A percentile compares a stretch with the other conserved stretches of the same genome.
phyloP scores from a whole-genome alignment of 1,140 invertebrate genomes.

The Leptopilina clavipes region DNA sequence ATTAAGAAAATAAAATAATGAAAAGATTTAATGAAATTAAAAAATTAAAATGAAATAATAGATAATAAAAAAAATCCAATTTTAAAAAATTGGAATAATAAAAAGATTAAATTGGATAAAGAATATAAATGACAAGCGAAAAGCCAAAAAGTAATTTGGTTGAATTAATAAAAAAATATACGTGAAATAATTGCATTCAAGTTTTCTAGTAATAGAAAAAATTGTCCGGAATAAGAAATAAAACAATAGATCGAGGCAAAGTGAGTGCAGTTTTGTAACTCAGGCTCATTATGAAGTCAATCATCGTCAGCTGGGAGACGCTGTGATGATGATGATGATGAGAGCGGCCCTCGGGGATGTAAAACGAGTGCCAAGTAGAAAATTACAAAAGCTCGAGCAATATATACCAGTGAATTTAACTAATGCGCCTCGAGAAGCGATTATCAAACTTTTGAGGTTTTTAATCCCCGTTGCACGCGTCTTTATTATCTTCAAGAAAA shows the following conservation, averaged over 20 bases:
- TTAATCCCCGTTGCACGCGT: neutral
- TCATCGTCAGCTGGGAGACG: slow-evolving; percentile 22
- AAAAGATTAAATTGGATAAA: too few relatives aligned
- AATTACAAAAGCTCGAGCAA: slow-evolving; percentile 18
- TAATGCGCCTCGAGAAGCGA: neutral
- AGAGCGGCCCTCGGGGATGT: neutral
- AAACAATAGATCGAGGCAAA: neutral
- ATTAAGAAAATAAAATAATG: too few relatives aligned
- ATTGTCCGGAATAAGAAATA: too few relatives aligned
- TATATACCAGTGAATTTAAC: slow-evolving; percentile 9
- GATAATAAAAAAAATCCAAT: too few relatives aligned
- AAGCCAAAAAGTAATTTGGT: too few relatives aligned
- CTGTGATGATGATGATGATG: neutral
- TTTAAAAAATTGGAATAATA: too few relatives aligned
- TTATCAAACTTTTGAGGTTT: neutral
- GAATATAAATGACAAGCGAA: too few relatives aligned
- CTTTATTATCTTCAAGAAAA: slow-evolving; percentile 22
- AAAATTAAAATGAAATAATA: too few relatives aligned
- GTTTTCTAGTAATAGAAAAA: too few relatives aligned
- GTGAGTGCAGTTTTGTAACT: neutral
- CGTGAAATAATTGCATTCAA: too few relatives aligned
- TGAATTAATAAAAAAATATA: too few relatives aligned
- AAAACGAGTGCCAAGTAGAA: slow-evolving; percentile 2
- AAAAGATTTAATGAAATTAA: too few relatives aligned
- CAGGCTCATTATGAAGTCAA: slow-evolving; percentile 21